Evolutionary conservation across 2,797 vertebrate species (phyloP), one percentile per base, ranked within the genome.

Genomic region (Myripristis jacobus): DNA sequence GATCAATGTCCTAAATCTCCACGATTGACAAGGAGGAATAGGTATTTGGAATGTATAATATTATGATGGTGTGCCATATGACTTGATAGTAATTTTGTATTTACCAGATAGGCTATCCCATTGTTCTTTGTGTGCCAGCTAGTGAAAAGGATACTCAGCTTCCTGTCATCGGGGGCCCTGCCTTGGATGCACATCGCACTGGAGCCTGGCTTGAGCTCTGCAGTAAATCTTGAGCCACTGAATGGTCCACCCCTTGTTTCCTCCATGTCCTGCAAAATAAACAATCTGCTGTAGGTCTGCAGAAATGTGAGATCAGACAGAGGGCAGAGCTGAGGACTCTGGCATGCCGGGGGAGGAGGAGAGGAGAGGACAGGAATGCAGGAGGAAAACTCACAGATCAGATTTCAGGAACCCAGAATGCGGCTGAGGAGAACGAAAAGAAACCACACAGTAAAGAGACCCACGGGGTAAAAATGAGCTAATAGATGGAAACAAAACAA

Each of bases 281-380:
- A 96, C 95, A 96, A 85, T 95, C 89, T 93, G 95, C 94, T 96
- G 95, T 96, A 96, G 95, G 95, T 96, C 95, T 93, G 82, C 89
- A 92, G 88, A 93, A 88, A 92, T 88, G 78, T 81, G 89, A 92
- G 90, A 93, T 85, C 90, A 92, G 90, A 87, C 87, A 83, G 90
- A 93, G 87, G 84, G 81, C 86, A 87, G 89, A 87, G 77, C 56
- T 74, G 82, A 93, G 93, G 83, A 58, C 66, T 88, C 83, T 74
- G 87, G 90, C 86, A 90, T 91, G 84, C 79, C 27, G 22, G 47
- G 79, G 81, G 82, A 76, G 81, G 73, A 66, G 59, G n/a, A n/a
- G 71, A 59, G 72, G 73, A 66, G 59, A 66, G 85, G 79, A 73
- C 84, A 89, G 88, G 93, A 93, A 90, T 92, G 88, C 77, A 78